phyloP scores from a whole-genome alignment of 1,140 invertebrate genomes.

The Argopecten irradians region DNA sequence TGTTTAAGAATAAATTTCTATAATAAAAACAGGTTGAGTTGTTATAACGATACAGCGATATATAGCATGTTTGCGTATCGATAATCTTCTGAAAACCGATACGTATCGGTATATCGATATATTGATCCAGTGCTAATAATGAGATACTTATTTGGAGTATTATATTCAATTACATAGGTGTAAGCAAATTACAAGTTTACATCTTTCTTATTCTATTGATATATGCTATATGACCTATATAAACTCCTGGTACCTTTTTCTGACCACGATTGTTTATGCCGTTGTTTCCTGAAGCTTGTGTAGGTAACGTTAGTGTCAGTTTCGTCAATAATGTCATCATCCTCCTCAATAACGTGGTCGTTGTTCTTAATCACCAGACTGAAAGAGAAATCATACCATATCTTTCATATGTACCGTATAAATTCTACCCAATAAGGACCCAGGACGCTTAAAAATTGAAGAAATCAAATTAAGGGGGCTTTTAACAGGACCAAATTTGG shows the following conservation, averaged over 20 bases:
- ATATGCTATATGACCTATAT: neutral
- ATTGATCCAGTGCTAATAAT: too few relatives aligned
- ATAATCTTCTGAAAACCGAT: too few relatives aligned
- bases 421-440: too few relatives aligned
- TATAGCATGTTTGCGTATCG: too few relatives aligned
- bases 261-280: conserved; percentile 41
- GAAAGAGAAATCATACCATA: conserved; percentile 21
- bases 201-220: neutral
- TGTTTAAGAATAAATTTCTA: too few relatives aligned
- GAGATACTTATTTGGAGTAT: too few relatives aligned
- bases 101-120: too few relatives aligned
- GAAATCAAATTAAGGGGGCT: neutral
- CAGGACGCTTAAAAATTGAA: too few relatives aligned
- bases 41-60: too few relatives aligned
- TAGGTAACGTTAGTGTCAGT: conserved; percentile 43
- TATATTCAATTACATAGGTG: too few relatives aligned
- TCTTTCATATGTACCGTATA: neutral
- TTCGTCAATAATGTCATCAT: conserved; percentile 45
- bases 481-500: neutral
- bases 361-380: conserved; percentile 43
- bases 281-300: conserved; percentile 48
- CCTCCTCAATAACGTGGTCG: conserved; percentile 29
- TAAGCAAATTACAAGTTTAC: neutral
- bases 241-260: conserved; percentile 44
- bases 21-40: too few relatives aligned